phyloP scores from a whole-genome alignment of 2,888 invertebrate genomes.

The Eumacrocentrus americanus region DNA sequence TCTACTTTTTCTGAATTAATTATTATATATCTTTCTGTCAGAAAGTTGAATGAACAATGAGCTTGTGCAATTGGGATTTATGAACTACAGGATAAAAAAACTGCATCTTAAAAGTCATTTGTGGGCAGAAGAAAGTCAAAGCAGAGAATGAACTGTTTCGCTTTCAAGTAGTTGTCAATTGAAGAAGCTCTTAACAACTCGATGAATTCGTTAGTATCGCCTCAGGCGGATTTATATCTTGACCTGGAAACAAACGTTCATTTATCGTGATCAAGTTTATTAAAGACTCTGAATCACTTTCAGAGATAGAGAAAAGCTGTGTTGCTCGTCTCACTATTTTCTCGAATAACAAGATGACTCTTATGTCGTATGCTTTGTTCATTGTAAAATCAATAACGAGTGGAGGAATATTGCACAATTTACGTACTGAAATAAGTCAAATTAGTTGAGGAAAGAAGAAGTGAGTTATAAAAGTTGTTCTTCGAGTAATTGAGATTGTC shows the following conservation, averaged over 20 bases:
- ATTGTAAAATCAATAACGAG: constrained; percentile 11
- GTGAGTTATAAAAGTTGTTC: constrained; percentile 16
- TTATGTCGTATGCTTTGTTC: background rate
- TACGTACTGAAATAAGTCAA: background rate
- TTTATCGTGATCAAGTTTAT: background rate
- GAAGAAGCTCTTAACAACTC: constrained; percentile 10
- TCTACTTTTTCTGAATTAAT: too few relatives aligned
- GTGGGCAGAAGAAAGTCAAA: background rate
- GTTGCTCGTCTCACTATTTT: background rate
- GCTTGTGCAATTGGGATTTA: background rate
- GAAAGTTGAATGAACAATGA: too few relatives aligned
- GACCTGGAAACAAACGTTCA: constrained; percentile 5
- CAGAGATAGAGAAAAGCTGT: background rate
- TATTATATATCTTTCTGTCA: too few relatives aligned
- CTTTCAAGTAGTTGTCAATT: background rate
- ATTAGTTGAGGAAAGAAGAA: constrained; percentile 16
- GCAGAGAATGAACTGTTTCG: background rate
- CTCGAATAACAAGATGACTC: background rate
- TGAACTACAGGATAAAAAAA: background rate
- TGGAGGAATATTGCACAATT: constrained; percentile 14
- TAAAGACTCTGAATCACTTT: background rate
- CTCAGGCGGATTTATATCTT: background rate
- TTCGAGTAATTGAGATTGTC: constrained; percentile 1
- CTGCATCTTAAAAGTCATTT: background rate
- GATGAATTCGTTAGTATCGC: background rate